A percentile compares a stretch with the other conserved stretches of the same genome.
phyloP scores from a whole-genome alignment of 2,888 invertebrate genomes.

The Serrognathus titanus region DNA sequence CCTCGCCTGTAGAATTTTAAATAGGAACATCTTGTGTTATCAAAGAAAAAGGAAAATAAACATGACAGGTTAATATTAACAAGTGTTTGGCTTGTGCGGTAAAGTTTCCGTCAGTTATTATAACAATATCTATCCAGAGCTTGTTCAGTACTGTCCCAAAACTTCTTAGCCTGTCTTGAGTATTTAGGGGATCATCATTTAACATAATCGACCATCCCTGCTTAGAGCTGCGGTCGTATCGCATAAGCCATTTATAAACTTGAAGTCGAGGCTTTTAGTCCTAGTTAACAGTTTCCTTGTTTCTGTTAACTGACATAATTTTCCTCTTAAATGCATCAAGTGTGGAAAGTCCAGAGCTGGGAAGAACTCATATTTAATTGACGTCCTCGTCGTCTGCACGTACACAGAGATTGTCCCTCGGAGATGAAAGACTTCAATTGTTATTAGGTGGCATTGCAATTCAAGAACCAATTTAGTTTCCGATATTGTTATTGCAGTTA shows the following conservation, averaged over 20 bases:
- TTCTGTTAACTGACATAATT: slow-evolving; percentile 47
- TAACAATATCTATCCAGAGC: no score
- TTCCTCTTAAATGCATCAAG: slow-evolving; percentile 48
- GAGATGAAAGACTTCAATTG: neutral
- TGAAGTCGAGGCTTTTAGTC: slow-evolving; percentile 44
- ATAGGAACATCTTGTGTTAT: no score
- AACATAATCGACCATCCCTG: slow-evolving; percentile 37
- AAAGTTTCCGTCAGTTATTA: no score
- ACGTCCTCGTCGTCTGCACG: slow-evolving; percentile 4
- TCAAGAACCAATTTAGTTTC: slow-evolving; percentile 17
- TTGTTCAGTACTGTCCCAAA: neutral
- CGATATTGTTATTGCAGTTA: slow-evolving; percentile 15
- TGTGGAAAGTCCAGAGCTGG: slow-evolving; percentile 38
- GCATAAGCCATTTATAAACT: slow-evolving; percentile 45
- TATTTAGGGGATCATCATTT: slow-evolving; percentile 31
- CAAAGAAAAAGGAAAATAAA: no score
- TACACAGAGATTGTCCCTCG: neutral
- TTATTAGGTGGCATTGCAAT: slow-evolving; percentile 17
- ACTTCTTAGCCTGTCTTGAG: slow-evolving; percentile 17
- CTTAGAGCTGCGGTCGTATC: slow-evolving; percentile 33
- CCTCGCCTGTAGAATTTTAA: no score
- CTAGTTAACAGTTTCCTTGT: slow-evolving; percentile 46
- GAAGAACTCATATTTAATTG: slow-evolving; percentile 40
- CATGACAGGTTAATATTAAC: no score
- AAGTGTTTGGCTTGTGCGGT: no score